Conservation (phyloP, 2,113 vertebrate genomes). For the Vulpes lagopus region DNA sequence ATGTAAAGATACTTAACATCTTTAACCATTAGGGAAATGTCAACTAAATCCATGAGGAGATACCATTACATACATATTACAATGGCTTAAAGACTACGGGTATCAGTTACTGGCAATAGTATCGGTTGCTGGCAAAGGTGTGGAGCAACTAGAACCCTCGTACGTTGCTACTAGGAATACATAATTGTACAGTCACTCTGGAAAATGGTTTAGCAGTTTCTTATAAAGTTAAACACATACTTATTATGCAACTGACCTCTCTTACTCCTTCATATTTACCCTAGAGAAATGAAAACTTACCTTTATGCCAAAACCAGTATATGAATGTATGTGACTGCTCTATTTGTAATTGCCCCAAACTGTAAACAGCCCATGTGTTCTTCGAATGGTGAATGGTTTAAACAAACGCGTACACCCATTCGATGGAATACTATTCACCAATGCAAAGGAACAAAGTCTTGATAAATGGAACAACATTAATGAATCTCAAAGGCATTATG, state of each 20-base stretch:
- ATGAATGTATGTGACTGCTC: not conserved
- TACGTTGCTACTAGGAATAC: not conserved
- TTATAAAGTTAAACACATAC: not conserved
- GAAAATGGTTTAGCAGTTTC: slow-evolving; percentile 9
- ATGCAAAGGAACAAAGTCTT: not conserved
- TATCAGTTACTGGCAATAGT: not conserved
- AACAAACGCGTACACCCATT: not conserved
- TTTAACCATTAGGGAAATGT: not conserved
- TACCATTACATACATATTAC: not conserved
- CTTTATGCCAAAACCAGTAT: not conserved
- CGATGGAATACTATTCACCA: not conserved
- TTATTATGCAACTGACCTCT: not conserved
- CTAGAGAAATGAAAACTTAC: not conserved
- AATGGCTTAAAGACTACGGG: not conserved
- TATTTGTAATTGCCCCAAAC: not conserved
- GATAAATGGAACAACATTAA: not conserved
- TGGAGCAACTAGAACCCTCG: not conserved
- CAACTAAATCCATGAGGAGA: not conserved
- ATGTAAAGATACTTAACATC: not conserved
- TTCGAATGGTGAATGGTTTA: not conserved
- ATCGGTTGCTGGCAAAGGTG: not conserved
- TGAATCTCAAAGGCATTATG: slow-evolving; percentile 17
- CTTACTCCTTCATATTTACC: slow-evolving; percentile 24
- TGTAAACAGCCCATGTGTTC: not conserved
- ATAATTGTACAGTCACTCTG: not conserved